Base-by-base conservation (phyloP, 2,888 invertebrate genomes). In the Dysmachus trigonus region DNA sequence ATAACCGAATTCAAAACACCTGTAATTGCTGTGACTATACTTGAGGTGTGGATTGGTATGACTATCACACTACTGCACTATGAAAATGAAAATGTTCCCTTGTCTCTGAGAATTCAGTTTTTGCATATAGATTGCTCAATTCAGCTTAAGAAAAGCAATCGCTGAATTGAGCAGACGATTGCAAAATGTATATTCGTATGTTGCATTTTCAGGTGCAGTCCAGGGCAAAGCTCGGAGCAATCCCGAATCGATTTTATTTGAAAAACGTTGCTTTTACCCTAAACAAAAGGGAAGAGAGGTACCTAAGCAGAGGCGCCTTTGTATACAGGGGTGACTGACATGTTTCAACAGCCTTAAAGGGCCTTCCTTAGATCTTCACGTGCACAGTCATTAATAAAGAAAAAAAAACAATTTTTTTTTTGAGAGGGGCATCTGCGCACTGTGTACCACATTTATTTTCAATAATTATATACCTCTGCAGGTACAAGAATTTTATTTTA, bases 351-450 rank as follows among this genome's bases (percentile, higher is more conserved):
- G 51, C 79, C 51, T 7, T 79, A 27, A 53, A 13, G 41, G 27
- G 31, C 47, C n/a, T 8, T n/a, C 79, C n/a, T 41, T 22, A n/a
- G 4, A 79, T 51, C 51, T 79, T 79, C 79, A 79, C 79, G 79
- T 79, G 79, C 79, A 79, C 47, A 27, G 53, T 79, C 79, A 79
- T 79, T 79, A 79, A 79, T 79, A 79, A 79, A 18, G 33, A n/a
- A n/a, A n/a, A n/a, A n/a, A n/a, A n/a, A n/a, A n/a, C 27, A 79
- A 2, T 51, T n/a, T 35, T 81, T 33, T 13, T 51, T 33, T 79
- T 51, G 15, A 27, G 62, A n/a, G 15, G 27, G 27, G 38, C 82
- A 82, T 10, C 33, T 35, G 71, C 82, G 62, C 62, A 71, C 62
- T 71, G 22, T 6, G 27, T n/a, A 13, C 30, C 0, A 15, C 18